Percentiles rank a stretch among this genome's conserved stretches.
Conservation (phyloP, 2,113 vertebrate species). For the Sebastes fasciatus region DNA sequence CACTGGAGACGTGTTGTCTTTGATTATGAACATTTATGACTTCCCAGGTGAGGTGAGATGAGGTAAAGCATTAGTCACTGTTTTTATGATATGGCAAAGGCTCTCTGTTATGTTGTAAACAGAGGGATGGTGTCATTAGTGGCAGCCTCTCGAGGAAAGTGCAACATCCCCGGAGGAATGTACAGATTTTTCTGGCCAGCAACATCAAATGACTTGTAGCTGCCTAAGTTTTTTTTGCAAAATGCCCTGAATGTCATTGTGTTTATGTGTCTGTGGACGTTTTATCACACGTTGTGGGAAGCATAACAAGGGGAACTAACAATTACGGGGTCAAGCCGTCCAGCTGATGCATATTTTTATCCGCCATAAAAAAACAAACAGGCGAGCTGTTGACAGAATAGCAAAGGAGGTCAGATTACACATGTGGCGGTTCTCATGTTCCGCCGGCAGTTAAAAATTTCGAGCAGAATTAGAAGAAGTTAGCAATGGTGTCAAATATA, state of each 20-base stretch:
- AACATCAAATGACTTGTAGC: conserved; percentile 1
- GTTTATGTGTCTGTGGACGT: conserved; percentile 13
- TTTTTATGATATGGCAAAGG: neutral
- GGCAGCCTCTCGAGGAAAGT: too few species aligned
- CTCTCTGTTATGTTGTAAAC: neutral
- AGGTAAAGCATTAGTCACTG: neutral
- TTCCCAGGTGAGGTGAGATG: conserved; percentile 3
- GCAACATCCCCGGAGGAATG: neutral
- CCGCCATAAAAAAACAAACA: neutral
- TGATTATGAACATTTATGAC: conserved; percentile 9
- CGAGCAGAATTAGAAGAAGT: neutral
- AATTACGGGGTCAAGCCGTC: neutral
- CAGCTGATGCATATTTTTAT: neutral
- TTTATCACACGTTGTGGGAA: conserved; percentile 16
- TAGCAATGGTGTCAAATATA: neutral
- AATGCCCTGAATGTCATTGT: neutral
- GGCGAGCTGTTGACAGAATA: neutral
- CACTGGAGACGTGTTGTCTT: neutral
- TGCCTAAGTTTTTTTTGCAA: neutral
- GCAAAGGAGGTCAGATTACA: conserved; percentile 6
- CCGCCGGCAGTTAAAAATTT: neutral
- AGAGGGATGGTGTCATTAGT: neutral
- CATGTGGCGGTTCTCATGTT: neutral
- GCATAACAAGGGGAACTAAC: neutral
- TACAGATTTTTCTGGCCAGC: neutral